phyloP scores from a whole-genome alignment of 2,888 invertebrate genomes.

The Tiliacea citrago region DNA sequence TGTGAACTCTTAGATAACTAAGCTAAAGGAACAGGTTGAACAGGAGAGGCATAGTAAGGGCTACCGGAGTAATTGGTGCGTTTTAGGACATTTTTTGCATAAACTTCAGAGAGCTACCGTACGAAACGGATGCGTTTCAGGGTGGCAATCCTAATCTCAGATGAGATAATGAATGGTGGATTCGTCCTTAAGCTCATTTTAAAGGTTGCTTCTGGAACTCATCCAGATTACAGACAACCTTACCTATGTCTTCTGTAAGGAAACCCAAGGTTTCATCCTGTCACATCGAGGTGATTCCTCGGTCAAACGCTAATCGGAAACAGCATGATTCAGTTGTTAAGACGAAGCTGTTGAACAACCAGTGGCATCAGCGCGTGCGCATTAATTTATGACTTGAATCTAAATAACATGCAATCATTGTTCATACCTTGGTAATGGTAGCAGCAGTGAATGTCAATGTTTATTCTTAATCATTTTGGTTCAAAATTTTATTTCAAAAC shows the following conservation, averaged over 20 bases:
- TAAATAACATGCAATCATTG: conserved; percentile 31
- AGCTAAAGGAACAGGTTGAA: no score
- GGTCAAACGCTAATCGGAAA: conserved; percentile 24
- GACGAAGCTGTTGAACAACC: conserved; percentile 8
- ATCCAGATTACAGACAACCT: not conserved
- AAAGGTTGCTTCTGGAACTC: not conserved
- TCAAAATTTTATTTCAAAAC: not conserved
- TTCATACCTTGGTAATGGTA: not conserved
- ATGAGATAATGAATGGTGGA: not conserved
- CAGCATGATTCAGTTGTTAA: conserved; percentile 30
- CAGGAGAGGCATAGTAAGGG: not conserved
- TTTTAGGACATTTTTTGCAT: not conserved
- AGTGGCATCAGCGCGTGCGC: conserved; percentile 23
- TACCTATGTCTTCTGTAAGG: not conserved
- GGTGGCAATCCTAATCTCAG: not conserved
- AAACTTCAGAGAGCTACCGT: no score
- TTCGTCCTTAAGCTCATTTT: not conserved
- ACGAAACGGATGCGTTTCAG: not conserved
- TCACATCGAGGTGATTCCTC: not conserved
- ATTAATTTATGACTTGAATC: conserved; percentile 24
- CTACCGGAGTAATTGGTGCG: not conserved
- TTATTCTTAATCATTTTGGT: not conserved
- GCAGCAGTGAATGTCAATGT: conserved; percentile 10
- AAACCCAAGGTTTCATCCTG: conserved; percentile 9
- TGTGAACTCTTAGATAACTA: not conserved